Percentiles rank a stretch among this genome's conserved stretches.
These are phyloP conservation scores for Eleutherodactylus coqui DNA, from an alignment of 2,797 vertebrate species.

Conservation along the genomic window DNA sequence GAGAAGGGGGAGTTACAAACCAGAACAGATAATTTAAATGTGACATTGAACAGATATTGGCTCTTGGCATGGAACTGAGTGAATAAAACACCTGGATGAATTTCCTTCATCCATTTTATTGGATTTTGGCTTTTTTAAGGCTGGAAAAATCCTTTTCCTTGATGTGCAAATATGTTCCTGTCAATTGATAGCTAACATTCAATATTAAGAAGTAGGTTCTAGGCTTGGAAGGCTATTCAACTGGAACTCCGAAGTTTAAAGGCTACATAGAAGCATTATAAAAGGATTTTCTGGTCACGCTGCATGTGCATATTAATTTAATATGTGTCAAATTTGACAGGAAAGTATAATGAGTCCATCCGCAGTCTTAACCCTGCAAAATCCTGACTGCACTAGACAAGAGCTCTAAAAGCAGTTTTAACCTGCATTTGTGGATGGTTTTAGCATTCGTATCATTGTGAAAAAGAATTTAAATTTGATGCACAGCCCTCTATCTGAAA, in stretches of 20 bases:
- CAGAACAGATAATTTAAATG: slow-evolving; percentile 31
- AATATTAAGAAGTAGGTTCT: neutral
- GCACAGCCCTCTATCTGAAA: too few species aligned
- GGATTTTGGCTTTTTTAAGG: neutral
- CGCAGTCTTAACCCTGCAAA: too few species aligned
- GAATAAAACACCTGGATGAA: slow-evolving; percentile 13
- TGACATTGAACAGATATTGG: slow-evolving; percentile 21
- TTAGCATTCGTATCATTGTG: too few species aligned
- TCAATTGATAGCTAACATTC: neutral
- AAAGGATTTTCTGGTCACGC: neutral
- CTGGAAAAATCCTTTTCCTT: neutral
- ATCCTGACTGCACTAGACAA: too few species aligned
- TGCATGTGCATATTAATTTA: too few species aligned
- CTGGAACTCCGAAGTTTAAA: neutral
- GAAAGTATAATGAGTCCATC: too few species aligned
- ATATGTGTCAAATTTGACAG: too few species aligned
- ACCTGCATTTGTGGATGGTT: too few species aligned
- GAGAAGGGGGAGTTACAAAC: slow-evolving; percentile 43
- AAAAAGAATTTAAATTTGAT: too few species aligned
- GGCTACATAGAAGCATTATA: neutral
- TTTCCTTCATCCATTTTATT: slow-evolving; percentile 5
- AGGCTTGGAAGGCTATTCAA: neutral
- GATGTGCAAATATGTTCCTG: neutral
- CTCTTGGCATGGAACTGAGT: neutral
- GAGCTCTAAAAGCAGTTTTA: too few species aligned